Evolutionary conservation across 2,113 vertebrate genomes (phyloP).

Genomic region (Brachypodius melanocephalos): DNA sequence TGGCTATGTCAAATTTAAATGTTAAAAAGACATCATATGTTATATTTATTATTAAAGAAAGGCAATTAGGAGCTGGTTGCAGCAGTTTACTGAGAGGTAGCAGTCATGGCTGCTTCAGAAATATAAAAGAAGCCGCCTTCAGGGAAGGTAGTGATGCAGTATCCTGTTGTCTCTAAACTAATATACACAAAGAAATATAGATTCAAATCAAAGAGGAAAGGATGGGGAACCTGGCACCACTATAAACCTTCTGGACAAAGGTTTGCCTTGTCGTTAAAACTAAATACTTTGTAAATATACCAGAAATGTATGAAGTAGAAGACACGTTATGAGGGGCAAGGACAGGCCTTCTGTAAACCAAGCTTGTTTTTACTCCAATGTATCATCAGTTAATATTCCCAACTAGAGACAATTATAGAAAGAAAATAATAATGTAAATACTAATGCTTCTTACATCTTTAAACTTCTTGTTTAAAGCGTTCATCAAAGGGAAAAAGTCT

Average conservation of each 20-base stretch:
- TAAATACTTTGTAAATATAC: neutral
- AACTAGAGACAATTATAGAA: neutral
- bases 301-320: neutral
- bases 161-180: constrained; percentile 41
- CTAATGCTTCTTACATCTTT: neutral
- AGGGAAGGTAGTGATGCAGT: constrained; percentile 3
- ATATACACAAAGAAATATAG: neutral
- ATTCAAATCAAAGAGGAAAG: constrained; percentile 7
- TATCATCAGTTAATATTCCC: neutral
- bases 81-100: neutral
- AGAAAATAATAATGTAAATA: neutral
- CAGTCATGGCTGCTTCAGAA: neutral
- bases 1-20: neutral
- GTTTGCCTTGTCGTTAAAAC: neutral
- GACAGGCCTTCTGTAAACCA: neutral
- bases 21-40: neutral
- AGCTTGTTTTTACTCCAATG: neutral
- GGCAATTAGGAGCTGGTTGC: neutral
- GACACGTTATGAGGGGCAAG: neutral
- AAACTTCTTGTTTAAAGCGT: neutral
- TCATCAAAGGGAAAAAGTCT: neutral
- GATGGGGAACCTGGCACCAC: neutral
- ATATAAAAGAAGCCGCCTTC: neutral
- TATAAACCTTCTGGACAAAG: neutral
- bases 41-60: neutral